Percentiles rank a stretch among this genome's conserved stretches.
phyloP scores from a whole-genome alignment of 2,797 vertebrate species.

The Triplophysa yarkandensis region DNA sequence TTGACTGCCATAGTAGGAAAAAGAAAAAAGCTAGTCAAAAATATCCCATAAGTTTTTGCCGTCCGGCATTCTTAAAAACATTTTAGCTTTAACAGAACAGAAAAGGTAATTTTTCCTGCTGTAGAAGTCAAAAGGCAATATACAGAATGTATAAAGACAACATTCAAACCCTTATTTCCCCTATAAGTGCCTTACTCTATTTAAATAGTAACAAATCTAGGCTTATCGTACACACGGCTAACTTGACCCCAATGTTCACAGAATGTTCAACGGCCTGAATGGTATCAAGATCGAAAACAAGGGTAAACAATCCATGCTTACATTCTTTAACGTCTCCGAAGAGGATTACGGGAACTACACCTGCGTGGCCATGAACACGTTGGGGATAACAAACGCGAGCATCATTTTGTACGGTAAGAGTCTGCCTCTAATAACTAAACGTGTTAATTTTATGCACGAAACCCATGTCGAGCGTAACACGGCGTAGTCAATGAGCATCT shows the following conservation, averaged over 20 bases:
- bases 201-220: background rate
- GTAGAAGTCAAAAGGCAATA: too few species aligned
- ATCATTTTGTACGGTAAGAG: conserved; percentile 92
- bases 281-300: conserved; percentile 95
- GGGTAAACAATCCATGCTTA: conserved; percentile 90
- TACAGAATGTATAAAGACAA: too few species aligned
- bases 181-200: too few species aligned
- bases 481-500: conserved; percentile 14
- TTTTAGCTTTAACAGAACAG: too few species aligned
- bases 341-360: conserved; percentile 98
- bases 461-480: conserved; percentile 23
- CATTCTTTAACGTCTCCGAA: conserved; percentile 97
- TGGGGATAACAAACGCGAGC: conserved; percentile 96
- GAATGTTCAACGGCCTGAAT: conserved; percentile 88
- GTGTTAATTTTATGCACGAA: conserved; percentile 38
- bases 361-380: conserved; percentile 90
- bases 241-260: conserved; percentile 62
- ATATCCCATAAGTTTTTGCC: too few species aligned
- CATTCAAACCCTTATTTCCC: too few species aligned
- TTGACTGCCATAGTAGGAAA: too few species aligned
- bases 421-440: background rate
- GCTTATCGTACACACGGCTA: conserved; percentile 16
- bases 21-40: too few species aligned
- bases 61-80: too few species aligned
- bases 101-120: too few species aligned